phyloP scores from a whole-genome alignment of 1,140 invertebrate species.

The Danaus plexippus region DNA sequence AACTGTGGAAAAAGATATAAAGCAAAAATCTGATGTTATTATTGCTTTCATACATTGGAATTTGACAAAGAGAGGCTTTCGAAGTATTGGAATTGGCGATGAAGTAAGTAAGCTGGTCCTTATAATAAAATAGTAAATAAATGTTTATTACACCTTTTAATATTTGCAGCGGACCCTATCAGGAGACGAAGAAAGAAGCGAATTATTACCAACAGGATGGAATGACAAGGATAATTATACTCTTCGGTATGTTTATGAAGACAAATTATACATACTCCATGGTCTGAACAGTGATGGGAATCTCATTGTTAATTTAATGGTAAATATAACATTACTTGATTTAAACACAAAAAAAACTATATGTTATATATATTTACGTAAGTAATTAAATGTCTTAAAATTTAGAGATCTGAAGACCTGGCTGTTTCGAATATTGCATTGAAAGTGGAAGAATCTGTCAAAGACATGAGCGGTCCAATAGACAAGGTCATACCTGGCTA shows the following conservation, averaged over 20 bases:
- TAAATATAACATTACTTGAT: constrained; percentile 42
- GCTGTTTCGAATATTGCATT: constrained; percentile 51
- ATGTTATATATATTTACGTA: not conserved
- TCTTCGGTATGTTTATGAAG: constrained; percentile 77
- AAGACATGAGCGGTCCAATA: constrained; percentile 40
- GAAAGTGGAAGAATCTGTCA: constrained; percentile 47
- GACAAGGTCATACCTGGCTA: constrained; percentile 69
- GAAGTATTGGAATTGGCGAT: constrained; percentile 81
- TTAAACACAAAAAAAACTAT: not conserved
- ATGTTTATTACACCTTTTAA: constrained; percentile 14
- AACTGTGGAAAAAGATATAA: constrained; percentile 74
- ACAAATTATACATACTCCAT: constrained; percentile 77
- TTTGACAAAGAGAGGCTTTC: constrained; percentile 79
- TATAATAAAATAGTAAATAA: not conserved
- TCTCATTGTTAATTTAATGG: constrained; percentile 78
- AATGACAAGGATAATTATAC: constrained; percentile 75
- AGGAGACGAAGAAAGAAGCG: constrained; percentile 75
- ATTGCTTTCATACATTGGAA: constrained; percentile 81
- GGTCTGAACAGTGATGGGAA: constrained; percentile 76
- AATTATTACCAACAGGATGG: constrained; percentile 80
- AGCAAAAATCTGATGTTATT: constrained; percentile 79
- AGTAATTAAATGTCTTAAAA: constrained; percentile 14
- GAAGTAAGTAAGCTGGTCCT: constrained; percentile 61
- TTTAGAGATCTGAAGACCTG: constrained; percentile 54
- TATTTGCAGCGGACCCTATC: constrained; percentile 73